phyloP scores from a whole-genome alignment of 1,140 invertebrate species.

The Argopecten irradians region DNA sequence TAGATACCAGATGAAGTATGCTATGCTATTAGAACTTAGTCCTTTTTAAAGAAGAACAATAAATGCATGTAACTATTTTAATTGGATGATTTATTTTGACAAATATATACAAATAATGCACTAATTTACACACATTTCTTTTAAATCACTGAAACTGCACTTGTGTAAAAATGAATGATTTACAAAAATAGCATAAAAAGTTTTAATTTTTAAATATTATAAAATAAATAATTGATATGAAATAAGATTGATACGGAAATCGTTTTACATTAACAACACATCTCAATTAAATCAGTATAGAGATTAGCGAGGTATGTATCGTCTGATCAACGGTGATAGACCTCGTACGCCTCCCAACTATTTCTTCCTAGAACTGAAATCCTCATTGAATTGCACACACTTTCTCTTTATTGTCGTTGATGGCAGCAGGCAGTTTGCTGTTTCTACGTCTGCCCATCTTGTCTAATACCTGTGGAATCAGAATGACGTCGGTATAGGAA shows the following conservation, averaged over 20 bases:
- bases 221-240: neutral
- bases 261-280: neutral
- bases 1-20: too few relatives aligned
- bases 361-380: neutral
- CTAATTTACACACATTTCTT: neutral
- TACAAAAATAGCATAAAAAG: neutral
- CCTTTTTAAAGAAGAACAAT: neutral
- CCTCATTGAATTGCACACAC: conserved; percentile 41
- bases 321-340: neutral
- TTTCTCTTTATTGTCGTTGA: conserved; percentile 40
- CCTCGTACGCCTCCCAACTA: neutral
- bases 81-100: neutral
- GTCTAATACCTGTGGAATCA: conserved; percentile 40
- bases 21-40: too few relatives aligned
- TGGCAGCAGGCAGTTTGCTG: conserved; percentile 31
- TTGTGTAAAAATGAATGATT: neutral
- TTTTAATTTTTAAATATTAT: neutral
- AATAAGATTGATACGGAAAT: neutral
- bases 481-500: neutral
- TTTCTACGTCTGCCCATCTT: conserved; percentile 38
- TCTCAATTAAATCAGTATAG: neutral
- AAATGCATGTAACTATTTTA: neutral
- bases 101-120: neutral
- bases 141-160: neutral
- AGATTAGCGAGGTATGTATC: neutral